Percentiles rank a stretch among this genome's conserved stretches.
These are phyloP conservation scores for Coelopa pilipes DNA, from an alignment of 2,888 invertebrate genomes.

Conservation along the genomic window DNA sequence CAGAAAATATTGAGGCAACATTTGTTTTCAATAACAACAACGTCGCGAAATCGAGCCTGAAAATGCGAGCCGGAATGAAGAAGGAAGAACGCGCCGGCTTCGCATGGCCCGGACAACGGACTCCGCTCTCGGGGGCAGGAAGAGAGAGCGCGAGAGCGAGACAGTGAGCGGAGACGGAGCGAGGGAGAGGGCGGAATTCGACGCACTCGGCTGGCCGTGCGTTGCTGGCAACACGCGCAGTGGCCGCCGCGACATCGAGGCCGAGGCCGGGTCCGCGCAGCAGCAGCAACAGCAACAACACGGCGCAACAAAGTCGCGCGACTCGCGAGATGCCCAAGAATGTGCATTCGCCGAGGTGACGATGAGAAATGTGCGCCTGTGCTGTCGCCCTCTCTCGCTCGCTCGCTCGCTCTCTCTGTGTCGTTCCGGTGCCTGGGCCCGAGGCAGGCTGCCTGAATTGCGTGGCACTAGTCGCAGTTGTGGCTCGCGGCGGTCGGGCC, in stretches of 20 bases:
- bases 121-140: background rate
- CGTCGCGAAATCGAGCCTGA: background rate
- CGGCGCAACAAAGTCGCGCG: background rate
- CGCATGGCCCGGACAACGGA: background rate
- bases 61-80: background rate
- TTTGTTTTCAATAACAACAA: slow-evolving; percentile 21
- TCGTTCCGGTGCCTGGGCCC: no score
- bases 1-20: slow-evolving; percentile 7
- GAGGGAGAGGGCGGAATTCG: background rate
- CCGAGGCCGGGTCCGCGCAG: no score
- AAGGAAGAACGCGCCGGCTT: background rate
- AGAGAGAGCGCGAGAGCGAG: background rate
- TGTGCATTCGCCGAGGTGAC: background rate
- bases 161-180: background rate
- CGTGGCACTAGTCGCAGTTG: no score
- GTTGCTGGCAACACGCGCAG: slow-evolving; percentile 7
- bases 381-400: no score
- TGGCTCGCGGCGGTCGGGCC: no score
- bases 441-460: no score
- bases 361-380: background rate
- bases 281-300: background rate
- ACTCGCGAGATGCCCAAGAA: background rate
- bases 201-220: background rate
- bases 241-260: no score
- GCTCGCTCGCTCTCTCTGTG: no score